These are phyloP conservation scores for Hippopotamyrus pictus DNA, from an alignment of 2,797 vertebrate species.

Conservation along the genomic window DNA sequence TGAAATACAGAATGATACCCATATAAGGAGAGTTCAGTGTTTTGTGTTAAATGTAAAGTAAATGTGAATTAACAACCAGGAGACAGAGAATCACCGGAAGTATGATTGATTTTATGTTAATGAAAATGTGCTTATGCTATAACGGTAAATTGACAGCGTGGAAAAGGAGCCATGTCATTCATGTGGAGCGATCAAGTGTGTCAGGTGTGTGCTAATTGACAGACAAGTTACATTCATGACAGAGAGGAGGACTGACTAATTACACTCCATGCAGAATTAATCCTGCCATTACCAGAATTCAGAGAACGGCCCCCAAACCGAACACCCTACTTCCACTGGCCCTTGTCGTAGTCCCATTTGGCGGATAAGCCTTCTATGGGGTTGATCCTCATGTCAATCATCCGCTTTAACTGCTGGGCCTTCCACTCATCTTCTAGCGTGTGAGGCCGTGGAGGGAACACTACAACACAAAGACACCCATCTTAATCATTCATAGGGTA, in stretches of 20 bases:
- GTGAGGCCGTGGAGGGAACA: constrained; percentile 59
- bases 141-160: neutral
- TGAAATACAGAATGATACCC: neutral
- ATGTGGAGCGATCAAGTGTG: neutral
- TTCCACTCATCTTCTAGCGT: constrained; percentile 66
- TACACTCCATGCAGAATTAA: neutral
- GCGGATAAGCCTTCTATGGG: constrained; percentile 66
- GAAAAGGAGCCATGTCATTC: neutral
- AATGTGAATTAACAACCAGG: neutral
- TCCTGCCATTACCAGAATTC: neutral
- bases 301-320: neutral
- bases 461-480: constrained; percentile 38
- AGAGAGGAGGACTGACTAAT: neutral
- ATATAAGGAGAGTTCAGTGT: neutral
- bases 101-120: neutral
- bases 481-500: neutral
- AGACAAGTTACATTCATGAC: neutral
- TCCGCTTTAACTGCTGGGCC: constrained; percentile 65
- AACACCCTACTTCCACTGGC: constrained; percentile 71
- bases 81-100: neutral
- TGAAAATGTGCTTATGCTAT: neutral
- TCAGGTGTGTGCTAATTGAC: neutral
- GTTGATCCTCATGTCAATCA: constrained; percentile 73
- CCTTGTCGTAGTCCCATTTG: constrained; percentile 77
- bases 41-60: neutral